phyloP scores from a whole-genome alignment of 2,888 invertebrate species.

The Dioctria rufipes region DNA sequence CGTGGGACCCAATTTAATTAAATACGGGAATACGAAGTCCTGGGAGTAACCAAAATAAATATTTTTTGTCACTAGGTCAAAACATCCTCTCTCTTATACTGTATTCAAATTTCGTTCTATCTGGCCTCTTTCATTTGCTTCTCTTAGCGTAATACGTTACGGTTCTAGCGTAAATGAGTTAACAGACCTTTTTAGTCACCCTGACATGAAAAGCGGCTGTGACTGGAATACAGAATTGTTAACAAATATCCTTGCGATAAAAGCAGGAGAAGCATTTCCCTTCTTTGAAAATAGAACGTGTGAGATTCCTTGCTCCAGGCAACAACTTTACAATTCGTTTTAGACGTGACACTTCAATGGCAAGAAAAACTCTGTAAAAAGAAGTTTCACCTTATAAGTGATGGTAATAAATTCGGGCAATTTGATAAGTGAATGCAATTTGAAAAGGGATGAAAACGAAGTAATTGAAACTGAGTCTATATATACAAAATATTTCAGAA shows the following conservation, averaged over 20 bases:
- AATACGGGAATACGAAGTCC: slow-evolving; percentile 22
- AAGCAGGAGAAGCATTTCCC: slow-evolving; percentile 23
- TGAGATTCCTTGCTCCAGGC: slow-evolving; percentile 3
- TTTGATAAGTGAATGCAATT: slow-evolving; percentile 42
- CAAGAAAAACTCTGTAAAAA: slow-evolving; percentile 3
- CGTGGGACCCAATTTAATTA: slow-evolving; percentile 42
- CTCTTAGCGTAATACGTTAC: slow-evolving; percentile 35
- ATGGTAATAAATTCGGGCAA: slow-evolving; percentile 30
- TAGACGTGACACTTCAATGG: slow-evolving; percentile 36
- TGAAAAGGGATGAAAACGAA: slow-evolving; percentile 11
- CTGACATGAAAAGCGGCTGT: slow-evolving; percentile 42
- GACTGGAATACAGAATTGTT: slow-evolving; percentile 41
- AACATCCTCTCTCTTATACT: slow-evolving; percentile 15
- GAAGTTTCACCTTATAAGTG: slow-evolving; percentile 22
- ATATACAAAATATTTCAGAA: slow-evolving; percentile 13
- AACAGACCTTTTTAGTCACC: slow-evolving; percentile 44
- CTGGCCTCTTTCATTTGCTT: slow-evolving; percentile 34
- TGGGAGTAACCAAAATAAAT: slow-evolving; percentile 28
- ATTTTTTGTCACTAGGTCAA: slow-evolving; percentile 42
- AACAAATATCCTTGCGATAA: slow-evolving; percentile 34
- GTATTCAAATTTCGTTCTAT: slow-evolving; percentile 42
- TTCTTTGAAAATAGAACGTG: slow-evolving; percentile 38
- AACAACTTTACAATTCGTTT: slow-evolving; percentile 2
- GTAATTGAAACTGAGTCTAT: slow-evolving; percentile 2
- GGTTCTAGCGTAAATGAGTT: slow-evolving; percentile 42